phyloP scores from a whole-genome alignment of 2,888 invertebrate genomes.

The Bellardia pandia region DNA sequence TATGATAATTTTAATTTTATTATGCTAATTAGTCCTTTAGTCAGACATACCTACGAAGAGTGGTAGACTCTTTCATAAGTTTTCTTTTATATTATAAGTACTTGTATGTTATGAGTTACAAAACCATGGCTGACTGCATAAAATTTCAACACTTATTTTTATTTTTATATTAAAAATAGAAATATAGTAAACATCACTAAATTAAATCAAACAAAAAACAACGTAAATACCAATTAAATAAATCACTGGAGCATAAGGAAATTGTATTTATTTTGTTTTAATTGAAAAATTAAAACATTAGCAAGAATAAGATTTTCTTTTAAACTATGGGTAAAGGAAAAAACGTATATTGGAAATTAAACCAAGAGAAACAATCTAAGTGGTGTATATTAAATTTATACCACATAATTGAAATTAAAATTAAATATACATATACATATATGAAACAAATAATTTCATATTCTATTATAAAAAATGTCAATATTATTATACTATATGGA shows the following conservation, averaged over 20 bases:
- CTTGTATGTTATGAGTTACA: constrained; percentile 19
- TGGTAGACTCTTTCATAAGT: not conserved
- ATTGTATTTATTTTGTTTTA: constrained; percentile 33
- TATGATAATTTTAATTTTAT: constrained; percentile 14
- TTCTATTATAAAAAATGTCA: too few relatives aligned
- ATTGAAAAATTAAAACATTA: constrained; percentile 2
- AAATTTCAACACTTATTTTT: constrained; percentile 55
- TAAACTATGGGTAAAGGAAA: not conserved
- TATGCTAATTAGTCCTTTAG: constrained; percentile 66
- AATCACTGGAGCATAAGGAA: constrained; percentile 63
- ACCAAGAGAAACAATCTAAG: too few relatives aligned
- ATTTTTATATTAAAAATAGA: constrained; percentile 1
- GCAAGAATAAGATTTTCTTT: constrained; percentile 48
- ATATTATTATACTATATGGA: too few relatives aligned
- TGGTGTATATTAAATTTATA: too few relatives aligned
- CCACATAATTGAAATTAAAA: too few relatives aligned
- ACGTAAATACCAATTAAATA: constrained; percentile 67
- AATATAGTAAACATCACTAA: constrained; percentile 24
- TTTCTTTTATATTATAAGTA: constrained; percentile 3
- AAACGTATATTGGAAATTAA: too few relatives aligned
- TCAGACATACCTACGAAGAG: not conserved
- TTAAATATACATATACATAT: too few relatives aligned
- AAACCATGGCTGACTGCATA: constrained; percentile 67
- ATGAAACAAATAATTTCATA: too few relatives aligned
- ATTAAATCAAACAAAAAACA: constrained; percentile 46